Evolutionary conservation across 2,113 vertebrate genomes (phyloP).

Genomic region (Spizaetus ornatus): DNA sequence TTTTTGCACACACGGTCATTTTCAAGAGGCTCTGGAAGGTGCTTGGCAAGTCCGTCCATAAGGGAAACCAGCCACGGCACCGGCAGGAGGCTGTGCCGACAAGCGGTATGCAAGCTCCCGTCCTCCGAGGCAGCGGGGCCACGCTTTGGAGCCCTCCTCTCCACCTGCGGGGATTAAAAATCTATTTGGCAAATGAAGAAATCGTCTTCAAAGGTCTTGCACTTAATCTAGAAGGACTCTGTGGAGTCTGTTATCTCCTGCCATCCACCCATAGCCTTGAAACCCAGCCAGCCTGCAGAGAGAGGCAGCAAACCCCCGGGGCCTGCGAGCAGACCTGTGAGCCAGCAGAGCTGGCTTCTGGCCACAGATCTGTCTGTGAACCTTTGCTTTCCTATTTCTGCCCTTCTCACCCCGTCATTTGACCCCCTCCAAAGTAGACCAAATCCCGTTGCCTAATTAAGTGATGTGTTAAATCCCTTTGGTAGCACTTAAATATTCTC

Average conservation of each 20-base stretch:
- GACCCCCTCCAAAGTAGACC: background rate
- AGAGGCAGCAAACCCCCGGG: background rate
- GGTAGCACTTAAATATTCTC: background rate
- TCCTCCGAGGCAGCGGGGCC: background rate
- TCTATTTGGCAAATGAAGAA: background rate
- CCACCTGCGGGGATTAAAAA: background rate
- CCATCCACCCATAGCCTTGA: background rate
- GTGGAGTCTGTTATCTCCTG: background rate
- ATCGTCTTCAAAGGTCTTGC: background rate
- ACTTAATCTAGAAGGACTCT: background rate
- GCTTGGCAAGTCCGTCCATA: accelerated
- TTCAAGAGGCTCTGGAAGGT: background rate
- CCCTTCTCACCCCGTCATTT: background rate
- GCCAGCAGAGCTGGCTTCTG: background rate
- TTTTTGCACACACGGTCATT: background rate
- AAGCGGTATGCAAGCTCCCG: accelerated
- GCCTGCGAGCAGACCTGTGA: background rate
- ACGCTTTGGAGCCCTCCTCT: background rate
- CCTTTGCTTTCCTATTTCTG: background rate
- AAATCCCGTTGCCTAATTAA: background rate
- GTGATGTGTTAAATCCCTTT: background rate
- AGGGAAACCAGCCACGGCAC: background rate
- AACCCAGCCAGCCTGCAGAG: background rate
- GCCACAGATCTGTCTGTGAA: background rate
- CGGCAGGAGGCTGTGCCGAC: background rate